Base-by-base conservation (phyloP, 2,797 vertebrate species). In the Oryzias sinensis region DNA sequence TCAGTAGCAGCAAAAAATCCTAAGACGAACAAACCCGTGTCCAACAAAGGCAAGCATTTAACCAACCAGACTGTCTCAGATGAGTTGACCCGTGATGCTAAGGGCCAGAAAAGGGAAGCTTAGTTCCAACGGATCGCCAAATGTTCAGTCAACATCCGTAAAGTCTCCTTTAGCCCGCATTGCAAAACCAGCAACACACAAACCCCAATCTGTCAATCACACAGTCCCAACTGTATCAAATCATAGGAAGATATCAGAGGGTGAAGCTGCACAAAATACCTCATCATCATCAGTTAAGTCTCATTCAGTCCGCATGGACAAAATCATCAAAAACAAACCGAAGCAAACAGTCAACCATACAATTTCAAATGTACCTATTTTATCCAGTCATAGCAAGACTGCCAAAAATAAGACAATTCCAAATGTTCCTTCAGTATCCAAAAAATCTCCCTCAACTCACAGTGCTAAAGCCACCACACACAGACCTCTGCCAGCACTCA, bases 121-220 rank as follows among this genome's bases (percentile, higher is more conserved):
- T 59, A 24, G 20, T 22, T 33, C 71, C 37, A 70, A 55, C 46
- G 74, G 50, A 74, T 43, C 48, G 45, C 53, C 49, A 57, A 77
- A 73, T 59, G 44, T 68, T 71, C 77, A 79, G 43, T 60, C 74
- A 63, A 22, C 53, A 43, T 27, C 72, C 15, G 46, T 68, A 65
- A 86, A 72, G 53, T 43, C 43, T 37, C 40, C 53, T 25, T 43
- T 61, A 50, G 22, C 33, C 43, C 67, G 59, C 1, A 5, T 49
- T 13, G 40, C 70, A 29, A 87, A 81, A 68, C 56, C 54, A 22
- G 42, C 49, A 53, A 88, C 84, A 85, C 65, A 79, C 24, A 81
- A 77, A 72, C 43, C 57, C 52, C 65, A 60, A 50, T 62, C 37
- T 6, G 57, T 52, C 27, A 82, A 80, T 84, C 81, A 77, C 47